Base-by-base conservation (phyloP, 64 coral and sea anemone species). In the Dendrophyllia cribrosa region DNA sequence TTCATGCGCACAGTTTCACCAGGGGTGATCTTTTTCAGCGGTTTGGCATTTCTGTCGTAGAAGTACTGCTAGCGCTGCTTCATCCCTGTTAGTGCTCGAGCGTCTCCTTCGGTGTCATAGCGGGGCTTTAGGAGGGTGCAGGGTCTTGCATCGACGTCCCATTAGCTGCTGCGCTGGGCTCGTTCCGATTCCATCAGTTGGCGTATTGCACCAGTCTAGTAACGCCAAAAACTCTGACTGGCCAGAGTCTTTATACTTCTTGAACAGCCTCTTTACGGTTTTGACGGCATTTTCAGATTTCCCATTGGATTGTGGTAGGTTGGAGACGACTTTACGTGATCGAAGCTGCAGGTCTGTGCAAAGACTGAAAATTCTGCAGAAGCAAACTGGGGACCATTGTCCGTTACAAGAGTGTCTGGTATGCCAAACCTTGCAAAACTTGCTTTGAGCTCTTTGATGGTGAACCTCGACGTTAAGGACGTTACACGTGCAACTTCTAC, bases 151-250 rank as follows among this genome's bases (percentile, higher is more conserved):
- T 24, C 49, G 48, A 10, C 77, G 10, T 11, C 77, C 85, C 66
- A 88, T 55, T 3, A 88, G 85, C 2, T 7, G 34, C 21, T 75
- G 66, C 3, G 71, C 70, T 0, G 69, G 86, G 19, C 43, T 72
- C 13, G 70, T 70, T 16, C 49, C 64, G 34, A 72, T 61, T 61
- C 70, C 72, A 8, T 20, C 25, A 14, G n/a, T 44, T 16, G 70
- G 86, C 1, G 86, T 88, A 13, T 47, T 72, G 22, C 86, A 71
- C 52, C 22, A 60, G 16, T 43, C 43, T 26, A 89, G 24, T 2
- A 89, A 71, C 0, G 86, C 86, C 15, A 88, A 70, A 59, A 49
- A 88, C 64, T 67, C 48, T 6, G 66, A 67, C 21, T 88, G 64
- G 34, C 86, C 86, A 59, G 48, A n/a, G 0, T 76, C 48, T 15